Percentiles rank a stretch among this genome's conserved stretches.
Evolutionary conservation across 2,888 invertebrate genomes (phyloP).

Genomic region (Amblyjoppa proteus): DNA sequence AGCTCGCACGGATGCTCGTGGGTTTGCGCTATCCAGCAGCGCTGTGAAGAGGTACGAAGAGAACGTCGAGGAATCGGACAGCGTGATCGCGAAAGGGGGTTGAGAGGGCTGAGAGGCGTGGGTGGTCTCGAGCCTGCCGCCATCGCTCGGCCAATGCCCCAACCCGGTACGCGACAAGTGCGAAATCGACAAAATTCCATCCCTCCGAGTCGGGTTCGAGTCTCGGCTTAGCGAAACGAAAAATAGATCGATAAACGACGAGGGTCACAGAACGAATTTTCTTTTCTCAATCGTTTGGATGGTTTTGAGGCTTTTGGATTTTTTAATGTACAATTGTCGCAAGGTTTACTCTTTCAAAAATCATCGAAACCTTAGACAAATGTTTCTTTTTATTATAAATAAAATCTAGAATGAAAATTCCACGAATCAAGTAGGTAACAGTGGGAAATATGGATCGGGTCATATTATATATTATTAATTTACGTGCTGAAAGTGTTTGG

Average conservation of each 20-base stretch:
- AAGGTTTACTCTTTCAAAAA: too few relatives aligned
- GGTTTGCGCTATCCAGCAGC: background rate
- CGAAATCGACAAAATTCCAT: constrained; percentile 50
- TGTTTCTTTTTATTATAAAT: too few relatives aligned
- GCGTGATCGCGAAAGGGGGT: constrained; percentile 26
- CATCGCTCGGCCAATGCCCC: constrained; percentile 74
- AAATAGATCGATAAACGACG: constrained; percentile 4
- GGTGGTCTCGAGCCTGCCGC: constrained; percentile 75
- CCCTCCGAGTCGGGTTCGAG: constrained; percentile 57
- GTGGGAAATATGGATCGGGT: too few relatives aligned
- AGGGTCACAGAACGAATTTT: background rate
- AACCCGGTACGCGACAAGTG: constrained; percentile 70
- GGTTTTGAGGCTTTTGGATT: background rate
- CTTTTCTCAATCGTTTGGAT: too few relatives aligned
- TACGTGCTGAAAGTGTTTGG: too few relatives aligned
- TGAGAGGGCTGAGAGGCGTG: constrained; percentile 22
- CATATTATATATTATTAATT: too few relatives aligned
- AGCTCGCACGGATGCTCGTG: background rate
- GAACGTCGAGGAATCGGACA: background rate
- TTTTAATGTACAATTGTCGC: background rate
- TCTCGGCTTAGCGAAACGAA: constrained; percentile 61
- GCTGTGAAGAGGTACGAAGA: constrained; percentile 16
- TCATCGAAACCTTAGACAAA: too few relatives aligned
- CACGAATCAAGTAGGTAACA: too few relatives aligned
- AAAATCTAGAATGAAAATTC: too few relatives aligned